phyloP scores from a whole-genome alignment of 2,888 invertebrate species.

The Leptura quadrifasciata region DNA sequence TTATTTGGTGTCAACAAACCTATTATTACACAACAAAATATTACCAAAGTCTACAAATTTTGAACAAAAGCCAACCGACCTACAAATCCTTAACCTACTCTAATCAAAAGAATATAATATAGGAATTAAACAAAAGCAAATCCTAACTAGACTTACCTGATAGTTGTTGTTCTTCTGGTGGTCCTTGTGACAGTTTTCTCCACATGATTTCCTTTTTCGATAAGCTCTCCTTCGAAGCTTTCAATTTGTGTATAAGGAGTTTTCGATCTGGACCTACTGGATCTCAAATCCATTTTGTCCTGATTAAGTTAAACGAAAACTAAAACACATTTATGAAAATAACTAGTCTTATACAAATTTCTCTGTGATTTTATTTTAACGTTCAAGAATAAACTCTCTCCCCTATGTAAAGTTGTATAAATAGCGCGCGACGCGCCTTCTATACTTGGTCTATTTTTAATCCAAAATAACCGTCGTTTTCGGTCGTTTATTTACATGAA shows the following conservation, averaged over 20 bases:
- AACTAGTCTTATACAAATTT: constrained; percentile 34
- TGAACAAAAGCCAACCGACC: constrained; percentile 4
- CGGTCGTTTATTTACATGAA: constrained; percentile 46
- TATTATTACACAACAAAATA: not conserved
- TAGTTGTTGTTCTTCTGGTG: constrained; percentile 73
- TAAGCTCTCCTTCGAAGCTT: constrained; percentile 76
- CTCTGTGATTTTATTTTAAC: constrained; percentile 46
- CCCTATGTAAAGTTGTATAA: constrained; percentile 26
- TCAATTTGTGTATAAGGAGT: constrained; percentile 80
- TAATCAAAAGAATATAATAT: not conserved
- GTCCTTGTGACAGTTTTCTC: constrained; percentile 61
- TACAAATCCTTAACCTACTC: constrained; percentile 16
- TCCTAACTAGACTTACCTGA: constrained; percentile 73
- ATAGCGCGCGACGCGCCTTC: constrained; percentile 31
- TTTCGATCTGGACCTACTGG: constrained; percentile 81
- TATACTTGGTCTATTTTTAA: constrained; percentile 31
- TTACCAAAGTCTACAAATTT: not conserved
- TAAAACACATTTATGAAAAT: constrained; percentile 38
- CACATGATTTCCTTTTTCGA: constrained; percentile 68
- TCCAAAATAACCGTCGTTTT: constrained; percentile 45
- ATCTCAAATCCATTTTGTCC: constrained; percentile 76
- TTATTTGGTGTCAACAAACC: constrained; percentile 3
- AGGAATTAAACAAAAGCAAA: not conserved
- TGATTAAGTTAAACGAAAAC: constrained; percentile 30
- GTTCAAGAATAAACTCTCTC: constrained; percentile 44